Percentiles rank a stretch among this genome's conserved stretches.
phyloP scores from a whole-genome alignment of 2,797 vertebrate genomes.

The Poeciliopsis presidionis region DNA sequence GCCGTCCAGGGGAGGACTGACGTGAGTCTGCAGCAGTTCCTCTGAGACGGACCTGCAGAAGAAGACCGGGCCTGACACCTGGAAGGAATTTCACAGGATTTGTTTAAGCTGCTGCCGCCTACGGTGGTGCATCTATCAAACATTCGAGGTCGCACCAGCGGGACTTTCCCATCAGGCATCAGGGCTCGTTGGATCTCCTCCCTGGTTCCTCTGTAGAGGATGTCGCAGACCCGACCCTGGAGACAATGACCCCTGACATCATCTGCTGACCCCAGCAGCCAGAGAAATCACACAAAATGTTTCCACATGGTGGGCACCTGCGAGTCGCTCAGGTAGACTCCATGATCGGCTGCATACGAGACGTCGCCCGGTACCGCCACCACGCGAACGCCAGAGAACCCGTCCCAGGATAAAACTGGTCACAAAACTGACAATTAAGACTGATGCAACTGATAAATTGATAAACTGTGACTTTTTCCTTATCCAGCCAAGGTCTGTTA shows the following conservation, averaged over 20 bases:
- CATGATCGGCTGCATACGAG: conserved; percentile 86
- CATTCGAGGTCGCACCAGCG: conserved; percentile 79
- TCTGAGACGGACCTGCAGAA: conserved; percentile 88
- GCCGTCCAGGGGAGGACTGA: conserved; percentile 89
- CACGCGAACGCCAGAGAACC: conserved; percentile 87
- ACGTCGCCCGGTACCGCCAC: conserved; percentile 86
- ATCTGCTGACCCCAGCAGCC: neutral
- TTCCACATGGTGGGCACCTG: conserved; percentile 74
- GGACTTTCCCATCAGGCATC: conserved; percentile 84
- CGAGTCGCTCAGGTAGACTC: conserved; percentile 84
- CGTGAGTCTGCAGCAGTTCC: conserved; percentile 89
- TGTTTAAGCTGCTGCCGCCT: neutral
- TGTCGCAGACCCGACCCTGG: conserved; percentile 85
- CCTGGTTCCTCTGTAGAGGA: conserved; percentile 86
- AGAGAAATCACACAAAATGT: fast-evolving
- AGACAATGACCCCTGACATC: neutral
- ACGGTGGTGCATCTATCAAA: neutral
- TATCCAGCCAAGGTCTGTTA: neutral
- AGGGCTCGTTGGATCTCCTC: conserved; percentile 81
- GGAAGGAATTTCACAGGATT: conserved; percentile 17
- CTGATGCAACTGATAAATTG: too few species aligned
- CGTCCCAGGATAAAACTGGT: conserved; percentile 79
- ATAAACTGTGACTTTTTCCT: neutral
- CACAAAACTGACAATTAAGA: neutral
- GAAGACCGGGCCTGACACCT: conserved; percentile 94